A percentile compares a stretch with the other conserved stretches of the same genome.
Conservation (phyloP, 2,113 vertebrate species). For the Takifugu bimaculatus region DNA sequence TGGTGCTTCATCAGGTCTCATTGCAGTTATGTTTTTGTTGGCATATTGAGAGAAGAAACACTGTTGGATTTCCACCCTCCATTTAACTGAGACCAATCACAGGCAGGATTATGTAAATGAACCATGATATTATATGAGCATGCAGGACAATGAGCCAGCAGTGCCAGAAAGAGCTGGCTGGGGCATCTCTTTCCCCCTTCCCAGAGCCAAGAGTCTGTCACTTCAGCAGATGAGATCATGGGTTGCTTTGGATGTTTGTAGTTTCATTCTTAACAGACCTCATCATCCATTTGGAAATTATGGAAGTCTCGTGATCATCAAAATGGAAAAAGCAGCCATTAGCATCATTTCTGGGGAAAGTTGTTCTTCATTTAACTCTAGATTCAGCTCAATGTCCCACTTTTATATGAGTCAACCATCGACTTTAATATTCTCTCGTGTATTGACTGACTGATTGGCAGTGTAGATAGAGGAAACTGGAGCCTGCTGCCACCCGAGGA, state of each 20-base stretch:
- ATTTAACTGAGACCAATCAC: constrained; percentile 63
- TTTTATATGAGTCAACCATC: constrained; percentile 56
- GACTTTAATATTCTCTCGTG: too few species aligned
- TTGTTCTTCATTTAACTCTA: constrained; percentile 43
- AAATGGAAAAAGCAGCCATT: constrained; percentile 68
- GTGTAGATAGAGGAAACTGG: constrained; percentile 8
- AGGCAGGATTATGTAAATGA: constrained; percentile 69
- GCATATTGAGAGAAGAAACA: constrained; percentile 59
- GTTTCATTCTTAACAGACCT: constrained; percentile 64
- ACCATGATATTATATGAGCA: constrained; percentile 65
- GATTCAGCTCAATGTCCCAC: constrained; percentile 51
- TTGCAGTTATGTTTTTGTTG: constrained; percentile 54
- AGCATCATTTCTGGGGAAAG: constrained; percentile 36
- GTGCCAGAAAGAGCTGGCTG: constrained; percentile 68
- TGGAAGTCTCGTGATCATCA: constrained; percentile 52
- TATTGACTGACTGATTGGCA: constrained; percentile 38
- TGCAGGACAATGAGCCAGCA: constrained; percentile 49
- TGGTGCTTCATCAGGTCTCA: constrained; percentile 54
- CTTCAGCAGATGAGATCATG: constrained; percentile 67
- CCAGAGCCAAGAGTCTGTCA: constrained; percentile 64
- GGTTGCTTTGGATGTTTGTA: constrained; percentile 65
- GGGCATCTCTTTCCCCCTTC: constrained; percentile 16
- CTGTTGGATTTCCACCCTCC: constrained; percentile 70
- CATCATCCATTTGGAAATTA: constrained; percentile 59
- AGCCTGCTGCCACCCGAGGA: constrained; percentile 41